Evolutionary conservation across 1,140 invertebrate genomes (phyloP).

Genomic region (Papilio xuthus): DNA sequence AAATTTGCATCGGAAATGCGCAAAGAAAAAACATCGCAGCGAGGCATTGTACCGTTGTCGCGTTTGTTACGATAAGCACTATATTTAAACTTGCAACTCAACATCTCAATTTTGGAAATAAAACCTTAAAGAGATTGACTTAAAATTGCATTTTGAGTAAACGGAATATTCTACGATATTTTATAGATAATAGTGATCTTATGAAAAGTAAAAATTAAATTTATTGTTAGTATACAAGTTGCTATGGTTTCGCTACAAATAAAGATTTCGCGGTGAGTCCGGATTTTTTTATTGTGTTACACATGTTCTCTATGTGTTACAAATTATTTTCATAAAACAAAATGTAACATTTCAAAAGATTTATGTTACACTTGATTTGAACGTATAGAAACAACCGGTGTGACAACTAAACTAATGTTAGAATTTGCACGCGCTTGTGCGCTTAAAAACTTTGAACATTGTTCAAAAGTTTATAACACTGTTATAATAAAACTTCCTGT

Average conservation of each 20-base stretch:
- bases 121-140: constrained; percentile 23
- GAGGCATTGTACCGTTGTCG: constrained; percentile 56
- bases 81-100: constrained; percentile 47
- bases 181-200: no score
- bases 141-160: constrained; percentile 4
- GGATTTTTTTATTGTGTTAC: no score
- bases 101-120: background rate
- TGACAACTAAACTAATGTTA: constrained; percentile 24
- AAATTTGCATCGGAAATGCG: constrained; percentile 67
- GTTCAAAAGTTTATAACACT: constrained; percentile 34
- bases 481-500: constrained; percentile 33
- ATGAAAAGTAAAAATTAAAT: no score
- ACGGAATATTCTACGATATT: background rate
- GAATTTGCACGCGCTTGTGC: constrained; percentile 18
- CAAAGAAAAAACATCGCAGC: constrained; percentile 52
- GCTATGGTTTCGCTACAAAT: no score
- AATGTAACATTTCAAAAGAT: background rate
- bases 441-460: constrained; percentile 31
- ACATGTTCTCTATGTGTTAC: background rate
- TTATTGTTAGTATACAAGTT: no score
- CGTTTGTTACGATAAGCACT: constrained; percentile 64
- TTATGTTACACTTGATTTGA: background rate
- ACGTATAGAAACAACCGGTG: background rate
- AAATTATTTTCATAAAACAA: background rate
- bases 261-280: no score